These are phyloP conservation scores for Phalanger gymnotis DNA, from an alignment of 2,797 vertebrate species.

Conservation along the genomic window DNA sequence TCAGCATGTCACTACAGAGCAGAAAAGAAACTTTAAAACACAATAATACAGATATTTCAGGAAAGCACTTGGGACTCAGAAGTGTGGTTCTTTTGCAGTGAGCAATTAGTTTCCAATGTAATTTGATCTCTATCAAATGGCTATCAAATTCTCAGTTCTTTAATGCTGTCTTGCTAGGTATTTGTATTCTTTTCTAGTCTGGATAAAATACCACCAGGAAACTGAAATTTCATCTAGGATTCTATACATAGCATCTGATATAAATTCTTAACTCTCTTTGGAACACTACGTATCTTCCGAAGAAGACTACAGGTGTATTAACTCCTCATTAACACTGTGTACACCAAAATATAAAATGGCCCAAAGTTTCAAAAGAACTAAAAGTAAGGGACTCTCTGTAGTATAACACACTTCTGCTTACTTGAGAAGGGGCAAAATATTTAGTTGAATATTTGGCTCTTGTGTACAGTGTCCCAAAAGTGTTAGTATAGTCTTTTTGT, in stretches of 20 bases:
- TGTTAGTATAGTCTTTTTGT: neutral
- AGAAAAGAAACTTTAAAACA: slow-evolving; percentile 24
- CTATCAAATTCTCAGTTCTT: slow-evolving; percentile 14
- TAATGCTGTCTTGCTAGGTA: slow-evolving; percentile 17
- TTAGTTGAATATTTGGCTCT: slow-evolving; percentile 26
- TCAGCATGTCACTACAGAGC: slow-evolving; percentile 20
- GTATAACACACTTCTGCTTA: neutral
- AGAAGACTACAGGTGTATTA: neutral
- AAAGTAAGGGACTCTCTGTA: neutral
- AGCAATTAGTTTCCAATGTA: neutral
- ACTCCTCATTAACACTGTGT: neutral
- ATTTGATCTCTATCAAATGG: slow-evolving; percentile 12
- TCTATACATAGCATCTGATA: neutral
- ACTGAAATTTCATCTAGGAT: slow-evolving; percentile 41
- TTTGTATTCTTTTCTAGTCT: slow-evolving; percentile 59
- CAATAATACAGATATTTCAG: slow-evolving; percentile 42
- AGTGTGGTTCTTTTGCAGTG: slow-evolving; percentile 1
- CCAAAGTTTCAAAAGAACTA: slow-evolving; percentile 10
- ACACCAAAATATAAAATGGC: neutral
- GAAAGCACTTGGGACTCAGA: slow-evolving; percentile 17
- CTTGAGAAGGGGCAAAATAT: slow-evolving; percentile 3
- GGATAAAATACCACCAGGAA: slow-evolving; percentile 26
- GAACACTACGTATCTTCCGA: neutral
- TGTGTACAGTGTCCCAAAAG: slow-evolving; percentile 7
- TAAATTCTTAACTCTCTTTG: neutral